Conservation (phyloP, 2,797 vertebrate species). For the Cyprinella venusta region DNA sequence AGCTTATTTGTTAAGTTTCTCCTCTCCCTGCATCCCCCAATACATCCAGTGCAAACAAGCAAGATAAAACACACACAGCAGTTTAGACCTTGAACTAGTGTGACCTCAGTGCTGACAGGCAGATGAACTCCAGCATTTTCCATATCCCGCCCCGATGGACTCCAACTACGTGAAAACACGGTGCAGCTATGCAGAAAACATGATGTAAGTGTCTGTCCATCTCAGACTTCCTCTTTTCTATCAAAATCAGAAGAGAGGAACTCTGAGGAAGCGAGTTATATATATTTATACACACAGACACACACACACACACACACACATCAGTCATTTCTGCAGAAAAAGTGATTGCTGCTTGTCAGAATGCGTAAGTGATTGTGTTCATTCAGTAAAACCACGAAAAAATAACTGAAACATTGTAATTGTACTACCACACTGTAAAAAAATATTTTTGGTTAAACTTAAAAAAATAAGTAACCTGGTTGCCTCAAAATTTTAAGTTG, state of each 20-base stretch:
- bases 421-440: no score
- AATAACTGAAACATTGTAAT: neutral
- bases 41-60: neutral
- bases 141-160: conserved; percentile 70
- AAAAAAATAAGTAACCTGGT: no score
- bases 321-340: no score
- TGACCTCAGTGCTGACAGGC: conserved; percentile 64
- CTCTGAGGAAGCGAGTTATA: no score
- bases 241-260: no score
- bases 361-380: no score
- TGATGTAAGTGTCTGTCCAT: conserved; percentile 74
- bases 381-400: no score
- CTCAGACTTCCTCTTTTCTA: conserved; percentile 57
- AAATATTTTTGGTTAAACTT: no score
- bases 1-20: neutral
- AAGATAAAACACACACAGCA: conserved; percentile 23
- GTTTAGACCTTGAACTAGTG: conserved; percentile 70
- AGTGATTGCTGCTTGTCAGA: no score
- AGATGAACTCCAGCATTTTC: conserved; percentile 65
- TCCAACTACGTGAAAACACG: conserved; percentile 76
- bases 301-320: no score
- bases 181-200: conserved; percentile 73
- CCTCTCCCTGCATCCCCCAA: neutral
- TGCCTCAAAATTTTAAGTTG: no score
- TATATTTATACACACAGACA: no score